Evolutionary conservation across 2,888 invertebrate species (phyloP).

Genomic region (Apamea anceps): DNA sequence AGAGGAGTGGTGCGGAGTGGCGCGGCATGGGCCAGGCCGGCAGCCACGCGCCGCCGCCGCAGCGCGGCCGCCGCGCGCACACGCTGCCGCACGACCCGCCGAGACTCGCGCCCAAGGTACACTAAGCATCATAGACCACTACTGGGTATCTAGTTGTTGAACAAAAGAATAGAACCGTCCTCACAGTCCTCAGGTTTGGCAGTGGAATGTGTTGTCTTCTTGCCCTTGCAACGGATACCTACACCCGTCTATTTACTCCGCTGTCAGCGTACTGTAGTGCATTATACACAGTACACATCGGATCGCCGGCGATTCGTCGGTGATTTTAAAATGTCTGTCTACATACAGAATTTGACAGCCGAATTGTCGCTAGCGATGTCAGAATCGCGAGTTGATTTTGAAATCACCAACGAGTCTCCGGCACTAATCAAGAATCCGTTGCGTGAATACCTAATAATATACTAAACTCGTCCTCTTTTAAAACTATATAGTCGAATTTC

Average conservation of each 20-base stretch:
- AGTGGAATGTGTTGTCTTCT: neutral
- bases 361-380: neutral
- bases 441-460: neutral
- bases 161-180: neutral
- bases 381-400: neutral
- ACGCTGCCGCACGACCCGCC: constrained; percentile 87
- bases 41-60: constrained; percentile 83
- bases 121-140: neutral
- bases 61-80: constrained; percentile 80
- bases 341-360: neutral
- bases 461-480: neutral
- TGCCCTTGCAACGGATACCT: no score
- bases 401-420: neutral
- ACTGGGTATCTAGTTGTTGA: neutral
- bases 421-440: neutral
- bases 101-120: constrained; percentile 85
- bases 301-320: neutral
- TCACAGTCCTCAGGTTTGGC: neutral
- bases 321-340: neutral
- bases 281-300: neutral
- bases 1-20: constrained; percentile 56
- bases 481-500: neutral
- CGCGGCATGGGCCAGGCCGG: constrained; percentile 87
- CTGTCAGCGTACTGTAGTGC: neutral
- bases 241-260: neutral